These are phyloP conservation scores for Acronicta psi DNA, from an alignment of 2,888 invertebrate species.

Conservation along the genomic window DNA sequence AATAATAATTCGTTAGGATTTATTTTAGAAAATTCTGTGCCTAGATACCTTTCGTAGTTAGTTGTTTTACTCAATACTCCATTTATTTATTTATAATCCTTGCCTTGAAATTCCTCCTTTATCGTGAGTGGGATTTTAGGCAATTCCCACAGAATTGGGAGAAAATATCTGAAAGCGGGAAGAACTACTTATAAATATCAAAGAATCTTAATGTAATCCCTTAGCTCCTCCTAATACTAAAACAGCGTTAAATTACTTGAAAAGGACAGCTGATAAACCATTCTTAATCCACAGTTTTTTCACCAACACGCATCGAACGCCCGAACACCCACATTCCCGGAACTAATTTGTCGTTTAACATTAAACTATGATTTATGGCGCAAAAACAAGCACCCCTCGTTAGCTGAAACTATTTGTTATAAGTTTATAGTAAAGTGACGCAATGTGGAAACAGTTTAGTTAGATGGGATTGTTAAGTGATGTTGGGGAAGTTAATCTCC, in stretches of 20 bases:
- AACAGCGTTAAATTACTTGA: constrained; percentile 23
- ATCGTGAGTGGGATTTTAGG: too few species aligned
- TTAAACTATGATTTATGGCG: constrained; percentile 55
- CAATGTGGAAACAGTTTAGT: constrained; percentile 26
- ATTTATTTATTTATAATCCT: too few species aligned
- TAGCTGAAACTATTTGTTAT: constrained; percentile 21
- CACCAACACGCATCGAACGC: neutral
- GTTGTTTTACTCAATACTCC: too few species aligned
- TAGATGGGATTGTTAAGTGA: constrained; percentile 44
- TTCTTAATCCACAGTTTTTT: constrained; percentile 21
- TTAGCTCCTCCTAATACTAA: neutral
- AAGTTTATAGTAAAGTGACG: constrained; percentile 12
- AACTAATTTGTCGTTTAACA: constrained; percentile 61
- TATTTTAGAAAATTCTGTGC: too few species aligned
- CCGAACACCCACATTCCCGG: constrained; percentile 48
- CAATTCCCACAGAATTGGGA: too few species aligned
- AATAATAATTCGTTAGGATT: too few species aligned
- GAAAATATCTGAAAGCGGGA: too few species aligned
- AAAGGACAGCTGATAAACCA: constrained; percentile 31
- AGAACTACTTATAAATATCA: too few species aligned
- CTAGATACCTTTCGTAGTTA: too few species aligned
- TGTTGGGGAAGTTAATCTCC: constrained; percentile 22
- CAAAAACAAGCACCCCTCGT: constrained; percentile 52
- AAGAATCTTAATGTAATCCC: neutral
- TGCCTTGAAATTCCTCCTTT: too few species aligned